A percentile compares a stretch with the other conserved stretches of the same genome.
These are phyloP conservation scores for Nycticebus coucang DNA, from an alignment of 2,113 vertebrate species.

Conservation along the genomic window DNA sequence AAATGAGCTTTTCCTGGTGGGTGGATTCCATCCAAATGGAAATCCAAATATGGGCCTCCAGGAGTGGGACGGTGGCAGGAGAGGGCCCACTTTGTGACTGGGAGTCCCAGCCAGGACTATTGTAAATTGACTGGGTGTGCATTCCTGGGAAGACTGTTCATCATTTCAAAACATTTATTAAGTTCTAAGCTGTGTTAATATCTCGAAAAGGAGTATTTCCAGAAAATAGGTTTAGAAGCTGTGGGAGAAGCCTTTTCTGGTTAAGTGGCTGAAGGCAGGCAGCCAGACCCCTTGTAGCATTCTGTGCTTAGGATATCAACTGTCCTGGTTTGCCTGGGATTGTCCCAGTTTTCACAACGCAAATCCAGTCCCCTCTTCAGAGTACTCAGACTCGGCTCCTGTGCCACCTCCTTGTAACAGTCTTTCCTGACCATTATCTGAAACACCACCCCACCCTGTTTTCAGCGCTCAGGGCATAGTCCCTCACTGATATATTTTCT, in stretches of 20 bases:
- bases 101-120: background rate
- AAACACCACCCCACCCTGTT: background rate
- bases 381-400: background rate
- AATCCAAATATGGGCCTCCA: conserved; percentile 53
- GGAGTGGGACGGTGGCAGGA: background rate
- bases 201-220: background rate
- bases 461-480: background rate
- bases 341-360: background rate
- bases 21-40: conserved; percentile 27
- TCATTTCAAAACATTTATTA: conserved; percentile 42
- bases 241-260: background rate
- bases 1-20: conserved; percentile 54
- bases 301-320: background rate
- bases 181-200: background rate
- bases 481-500: background rate
- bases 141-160: conserved; percentile 1
- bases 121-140: background rate
- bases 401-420: background rate
- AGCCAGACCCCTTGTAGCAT: background rate
- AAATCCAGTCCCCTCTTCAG: background rate
- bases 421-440: background rate
- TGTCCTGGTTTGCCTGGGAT: background rate
- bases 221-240: conserved; percentile 16
- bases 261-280: background rate
- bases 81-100: background rate